phyloP scores from a whole-genome alignment of 2,797 vertebrate genomes.

The Hylomyscus alleni region DNA sequence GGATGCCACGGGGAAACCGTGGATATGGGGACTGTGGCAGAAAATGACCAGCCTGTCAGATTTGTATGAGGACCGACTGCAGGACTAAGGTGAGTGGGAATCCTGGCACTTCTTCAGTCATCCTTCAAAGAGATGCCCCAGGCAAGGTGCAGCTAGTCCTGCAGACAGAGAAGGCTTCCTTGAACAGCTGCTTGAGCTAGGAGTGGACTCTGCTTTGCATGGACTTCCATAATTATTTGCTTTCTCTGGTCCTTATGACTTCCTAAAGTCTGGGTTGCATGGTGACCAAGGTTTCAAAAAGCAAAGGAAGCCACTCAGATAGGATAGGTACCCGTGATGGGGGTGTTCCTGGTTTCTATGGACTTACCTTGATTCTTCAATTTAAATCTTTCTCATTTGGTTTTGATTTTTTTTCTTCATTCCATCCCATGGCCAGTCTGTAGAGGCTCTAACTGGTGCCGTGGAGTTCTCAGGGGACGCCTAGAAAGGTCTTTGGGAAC shows the following conservation, averaged over 20 bases:
- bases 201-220: background rate
- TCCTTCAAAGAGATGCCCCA: background rate
- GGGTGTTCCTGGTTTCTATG: background rate
- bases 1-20: conserved; percentile 86
- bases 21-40: conserved; percentile 79
- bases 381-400: background rate
- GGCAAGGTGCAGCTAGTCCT: background rate
- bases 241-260: background rate
- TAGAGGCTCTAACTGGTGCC: background rate
- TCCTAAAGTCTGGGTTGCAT: background rate
- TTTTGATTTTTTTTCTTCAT: background rate
- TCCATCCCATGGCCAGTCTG: background rate
- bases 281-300: background rate
- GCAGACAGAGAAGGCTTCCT: background rate
- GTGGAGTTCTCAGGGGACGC: background rate
- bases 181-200: background rate
- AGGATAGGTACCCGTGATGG: background rate
- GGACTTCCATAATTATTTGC: background rate
- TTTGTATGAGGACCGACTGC: conserved; percentile 19
- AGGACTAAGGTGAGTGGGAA: conserved; percentile 78
- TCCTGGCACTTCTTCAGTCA: background rate
- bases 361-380: background rate
- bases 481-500: background rate
- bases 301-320: background rate
- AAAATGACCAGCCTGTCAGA: conserved; percentile 78